These are phyloP conservation scores for Eugnorisma glareosa DNA, from an alignment of 2,888 invertebrate genomes.

Conservation along the genomic window DNA sequence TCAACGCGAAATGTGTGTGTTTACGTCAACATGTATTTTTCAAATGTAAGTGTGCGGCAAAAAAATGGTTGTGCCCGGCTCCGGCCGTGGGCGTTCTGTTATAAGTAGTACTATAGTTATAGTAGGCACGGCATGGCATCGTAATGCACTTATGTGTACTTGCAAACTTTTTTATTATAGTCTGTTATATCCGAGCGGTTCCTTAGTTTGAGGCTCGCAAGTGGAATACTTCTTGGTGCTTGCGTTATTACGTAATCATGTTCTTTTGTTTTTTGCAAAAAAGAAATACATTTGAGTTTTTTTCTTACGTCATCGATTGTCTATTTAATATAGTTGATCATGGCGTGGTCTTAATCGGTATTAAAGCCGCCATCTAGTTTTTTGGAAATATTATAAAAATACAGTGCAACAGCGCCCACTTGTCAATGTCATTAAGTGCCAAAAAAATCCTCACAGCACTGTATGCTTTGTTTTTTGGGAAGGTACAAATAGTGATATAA, in stretches of 20 bases:
- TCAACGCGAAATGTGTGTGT: conserved; percentile 85
- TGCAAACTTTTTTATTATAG: conserved; percentile 90
- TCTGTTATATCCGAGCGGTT: conserved; percentile 86
- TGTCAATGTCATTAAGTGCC: not conserved
- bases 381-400: not conserved
- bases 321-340: not conserved
- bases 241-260: conserved; percentile 70
- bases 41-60: conserved; percentile 87
- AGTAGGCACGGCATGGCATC: conserved; percentile 83
- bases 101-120: conserved; percentile 85
- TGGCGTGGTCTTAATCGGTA: not conserved
- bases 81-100: conserved; percentile 87
- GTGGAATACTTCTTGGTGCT: conserved; percentile 81
- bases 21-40: conserved; percentile 90
- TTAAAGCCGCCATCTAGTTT: not conserved
- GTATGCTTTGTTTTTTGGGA: not conserved
- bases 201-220: conserved; percentile 83
- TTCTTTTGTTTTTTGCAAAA: conserved; percentile 31
- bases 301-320: not conserved
- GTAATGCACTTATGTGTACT: conserved; percentile 90
- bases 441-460: not conserved
- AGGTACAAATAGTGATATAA: not conserved
- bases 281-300: not conserved
- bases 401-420: not conserved
- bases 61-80: conserved; percentile 86